These are phyloP conservation scores for Acleris literana DNA, from an alignment of 2,888 invertebrate species.

Conservation along the genomic window DNA sequence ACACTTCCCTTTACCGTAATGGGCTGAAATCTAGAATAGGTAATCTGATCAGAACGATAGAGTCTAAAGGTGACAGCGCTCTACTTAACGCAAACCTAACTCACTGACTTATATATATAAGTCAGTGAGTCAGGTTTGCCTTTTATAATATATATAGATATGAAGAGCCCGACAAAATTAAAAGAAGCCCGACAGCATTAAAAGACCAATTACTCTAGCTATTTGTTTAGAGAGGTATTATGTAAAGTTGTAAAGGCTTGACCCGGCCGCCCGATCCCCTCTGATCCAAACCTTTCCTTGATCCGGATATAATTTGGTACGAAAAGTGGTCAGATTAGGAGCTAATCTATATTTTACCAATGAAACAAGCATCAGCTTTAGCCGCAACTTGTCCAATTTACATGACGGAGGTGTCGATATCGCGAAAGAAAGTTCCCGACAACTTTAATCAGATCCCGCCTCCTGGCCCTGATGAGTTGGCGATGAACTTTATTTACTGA, in stretches of 20 bases:
- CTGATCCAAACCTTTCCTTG: conserved; percentile 22
- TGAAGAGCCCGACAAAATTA: too few species aligned
- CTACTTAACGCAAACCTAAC: too few species aligned
- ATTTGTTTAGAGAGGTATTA: conserved; percentile 12
- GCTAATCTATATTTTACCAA: conserved; percentile 73
- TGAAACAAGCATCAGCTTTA: conserved; percentile 73
- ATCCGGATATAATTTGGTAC: conserved; percentile 60
- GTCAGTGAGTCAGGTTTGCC: too few species aligned
- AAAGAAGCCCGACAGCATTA: background rate
- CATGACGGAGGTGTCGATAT: conserved; percentile 81
- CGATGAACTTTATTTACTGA: conserved; percentile 77
- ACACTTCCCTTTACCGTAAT: too few species aligned
- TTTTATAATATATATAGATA: too few species aligned
- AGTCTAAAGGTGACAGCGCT: too few species aligned
- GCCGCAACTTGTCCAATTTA: conserved; percentile 79
- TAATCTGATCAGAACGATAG: too few species aligned
- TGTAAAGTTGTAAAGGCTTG: conserved; percentile 23
- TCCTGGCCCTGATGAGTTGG: conserved; percentile 79
- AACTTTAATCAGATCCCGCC: conserved; percentile 80
- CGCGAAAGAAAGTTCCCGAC: conserved; percentile 78
- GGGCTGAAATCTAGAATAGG: too few species aligned
- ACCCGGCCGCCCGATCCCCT: conserved; percentile 18
- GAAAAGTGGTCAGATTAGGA: conserved; percentile 66
- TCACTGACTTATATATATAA: too few species aligned
- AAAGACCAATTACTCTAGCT: background rate